phyloP scores from a whole-genome alignment of 2,797 vertebrate genomes.

The Danio aesculapii region DNA sequence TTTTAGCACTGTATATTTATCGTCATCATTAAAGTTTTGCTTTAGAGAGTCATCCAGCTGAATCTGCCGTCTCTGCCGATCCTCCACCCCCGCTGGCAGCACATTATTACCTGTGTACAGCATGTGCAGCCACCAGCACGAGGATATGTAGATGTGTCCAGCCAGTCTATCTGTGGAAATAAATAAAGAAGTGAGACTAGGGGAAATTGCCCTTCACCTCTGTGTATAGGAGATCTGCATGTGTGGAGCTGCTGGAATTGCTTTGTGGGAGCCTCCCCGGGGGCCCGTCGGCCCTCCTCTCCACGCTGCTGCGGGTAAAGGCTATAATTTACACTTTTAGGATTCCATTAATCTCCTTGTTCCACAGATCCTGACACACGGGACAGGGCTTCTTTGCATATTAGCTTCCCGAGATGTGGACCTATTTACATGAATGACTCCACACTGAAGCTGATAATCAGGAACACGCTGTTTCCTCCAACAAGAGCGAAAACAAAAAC shows the following conservation, averaged over 20 bases:
- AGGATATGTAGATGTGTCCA: slow-evolving; percentile 61
- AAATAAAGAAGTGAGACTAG: slow-evolving; percentile 68
- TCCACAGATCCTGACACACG: slow-evolving; percentile 80
- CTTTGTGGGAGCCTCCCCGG: slow-evolving; percentile 81
- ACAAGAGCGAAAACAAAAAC: slow-evolving; percentile 33
- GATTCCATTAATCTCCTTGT: slow-evolving; percentile 85
- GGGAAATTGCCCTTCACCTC: slow-evolving; percentile 86
- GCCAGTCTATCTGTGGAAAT: slow-evolving; percentile 58
- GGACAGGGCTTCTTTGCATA: slow-evolving; percentile 87
- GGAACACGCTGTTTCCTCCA: slow-evolving; percentile 70
- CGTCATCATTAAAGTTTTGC: not conserved
- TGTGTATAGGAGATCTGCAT: slow-evolving; percentile 77
- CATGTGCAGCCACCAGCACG: slow-evolving; percentile 37
- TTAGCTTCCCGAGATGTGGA: slow-evolving; percentile 82
- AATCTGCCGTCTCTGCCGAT: not conserved
- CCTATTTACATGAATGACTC: slow-evolving; percentile 85
- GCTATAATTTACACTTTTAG: slow-evolving; percentile 88
- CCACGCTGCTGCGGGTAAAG: slow-evolving; percentile 80
- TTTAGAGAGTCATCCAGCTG: too few relatives aligned
- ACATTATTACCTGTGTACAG: slow-evolving; percentile 51
- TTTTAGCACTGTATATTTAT: not conserved
- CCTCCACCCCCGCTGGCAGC: slow-evolving; percentile 8
- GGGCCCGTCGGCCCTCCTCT: slow-evolving; percentile 79
- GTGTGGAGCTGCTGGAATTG: slow-evolving; percentile 82
- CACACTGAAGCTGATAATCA: slow-evolving; percentile 85